phyloP scores from a whole-genome alignment of 2,888 invertebrate species.

The Cantharis lateralis region DNA sequence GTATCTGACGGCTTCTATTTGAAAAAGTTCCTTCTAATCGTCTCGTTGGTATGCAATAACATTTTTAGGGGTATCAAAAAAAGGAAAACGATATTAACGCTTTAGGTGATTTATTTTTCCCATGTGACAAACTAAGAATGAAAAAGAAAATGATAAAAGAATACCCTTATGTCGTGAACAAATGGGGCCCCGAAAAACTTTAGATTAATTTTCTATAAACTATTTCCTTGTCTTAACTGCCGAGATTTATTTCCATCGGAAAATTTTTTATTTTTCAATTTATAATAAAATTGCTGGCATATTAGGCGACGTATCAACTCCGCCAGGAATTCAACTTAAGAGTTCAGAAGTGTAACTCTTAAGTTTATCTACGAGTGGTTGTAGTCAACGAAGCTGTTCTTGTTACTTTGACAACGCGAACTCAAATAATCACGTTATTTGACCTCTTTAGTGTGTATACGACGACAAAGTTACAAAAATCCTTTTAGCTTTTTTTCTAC shows the following conservation, averaged over 20 bases:
- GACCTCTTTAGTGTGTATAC: slow-evolving; percentile 29
- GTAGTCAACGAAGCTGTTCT: slow-evolving; percentile 6
- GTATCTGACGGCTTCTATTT: neutral
- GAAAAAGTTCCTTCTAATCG: neutral
- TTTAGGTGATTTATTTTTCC: slow-evolving; percentile 45
- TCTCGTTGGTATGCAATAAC: slow-evolving; percentile 24
- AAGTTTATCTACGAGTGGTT: slow-evolving; percentile 18
- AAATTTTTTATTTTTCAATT: slow-evolving; percentile 3
- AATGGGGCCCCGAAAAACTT: slow-evolving; percentile 28
- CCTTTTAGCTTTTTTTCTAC: neutral
- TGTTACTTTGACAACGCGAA: slow-evolving; percentile 24
- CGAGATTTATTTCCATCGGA: slow-evolving; percentile 15
- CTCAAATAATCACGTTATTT: slow-evolving; percentile 40
- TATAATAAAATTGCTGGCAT: neutral
- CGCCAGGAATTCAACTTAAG: slow-evolving; percentile 14
- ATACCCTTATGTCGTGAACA: slow-evolving; percentile 35
- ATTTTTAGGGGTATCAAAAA: slow-evolving; percentile 27
- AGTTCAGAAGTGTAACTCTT: slow-evolving; percentile 18
- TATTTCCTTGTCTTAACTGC: slow-evolving; percentile 14
- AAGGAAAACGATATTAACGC: slow-evolving; percentile 44
- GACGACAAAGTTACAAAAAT: slow-evolving; percentile 39
- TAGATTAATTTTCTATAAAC: slow-evolving; percentile 32
- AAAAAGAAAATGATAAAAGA: slow-evolving; percentile 46
- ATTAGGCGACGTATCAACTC: slow-evolving; percentile 6
- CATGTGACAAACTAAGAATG: slow-evolving; percentile 46